Conservation (phyloP, 1,140 invertebrate genomes). For the Stegodyphus mimosarum region DNA sequence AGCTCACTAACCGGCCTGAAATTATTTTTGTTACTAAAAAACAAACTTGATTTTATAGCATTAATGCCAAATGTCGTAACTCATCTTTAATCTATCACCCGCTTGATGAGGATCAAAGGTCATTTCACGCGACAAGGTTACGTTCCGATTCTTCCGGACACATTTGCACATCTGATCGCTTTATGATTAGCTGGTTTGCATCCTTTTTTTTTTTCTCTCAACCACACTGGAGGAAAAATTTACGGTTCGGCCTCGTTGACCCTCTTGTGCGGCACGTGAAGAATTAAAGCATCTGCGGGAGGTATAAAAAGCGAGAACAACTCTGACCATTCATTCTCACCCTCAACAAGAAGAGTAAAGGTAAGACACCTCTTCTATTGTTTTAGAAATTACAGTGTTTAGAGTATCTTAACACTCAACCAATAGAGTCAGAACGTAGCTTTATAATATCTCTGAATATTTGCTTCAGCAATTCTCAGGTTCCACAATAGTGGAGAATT, state of each 20-base stretch:
- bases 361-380: not conserved
- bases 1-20: too few species aligned
- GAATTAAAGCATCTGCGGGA: conserved; percentile 37
- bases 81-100: conserved; percentile 40
- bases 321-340: conserved; percentile 26
- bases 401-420: not conserved
- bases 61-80: conserved; percentile 8
- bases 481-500: not conserved
- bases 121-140: conserved; percentile 37
- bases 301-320: conserved; percentile 30
- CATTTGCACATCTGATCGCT: conserved; percentile 54
- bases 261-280: conserved; percentile 29
- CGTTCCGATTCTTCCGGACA: conserved; percentile 36
- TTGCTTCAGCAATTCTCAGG: not conserved
- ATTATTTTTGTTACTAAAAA: too few species aligned
- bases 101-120: conserved; percentile 45
- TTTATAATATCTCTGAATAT: not conserved
- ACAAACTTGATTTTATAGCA: not conserved
- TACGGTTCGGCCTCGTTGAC: conserved; percentile 41
- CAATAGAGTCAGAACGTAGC: not conserved
- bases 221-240: conserved; percentile 50
- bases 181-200: conserved; percentile 33
- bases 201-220: conserved; percentile 9
- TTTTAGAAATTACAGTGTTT: not conserved
- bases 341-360: not conserved